Evolutionary conservation across 2,797 vertebrate genomes (phyloP), one percentile per base, ranked within the genome.

Genomic region (Chanos chanos): DNA sequence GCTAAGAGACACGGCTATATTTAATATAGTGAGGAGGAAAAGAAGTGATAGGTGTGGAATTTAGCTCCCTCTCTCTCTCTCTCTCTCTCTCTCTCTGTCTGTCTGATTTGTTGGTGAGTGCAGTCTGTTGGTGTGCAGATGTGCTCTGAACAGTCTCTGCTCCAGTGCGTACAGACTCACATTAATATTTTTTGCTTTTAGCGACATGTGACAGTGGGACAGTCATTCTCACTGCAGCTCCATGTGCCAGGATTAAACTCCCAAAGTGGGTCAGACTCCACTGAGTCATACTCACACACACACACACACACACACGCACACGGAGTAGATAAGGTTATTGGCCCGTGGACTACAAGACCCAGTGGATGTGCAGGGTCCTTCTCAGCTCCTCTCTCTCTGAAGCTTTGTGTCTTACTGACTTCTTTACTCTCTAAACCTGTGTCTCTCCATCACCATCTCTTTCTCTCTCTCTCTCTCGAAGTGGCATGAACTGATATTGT

Each of bases 211-310:
- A 62, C 18, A 18, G 6, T 58, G 31, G 40, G 25, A 27, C 30
- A 7, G 31, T 63, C 58, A 62, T 58, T 65, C 41, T 62, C 52
- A 48, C 57, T 4, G 70, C 28, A 51, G 27, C 40, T 34, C 18
- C 28, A 65, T 61, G 47, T 61, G 37, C 61, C 65, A 74, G 81
- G 83, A 86, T 89, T 87, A 87, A 50, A 64, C 68, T 50, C 51
- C 47, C 60, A 77, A 89, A 86, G 75, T 88, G 85, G 86, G 87
- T 89, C 86, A 87, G 71, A 15, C 48, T 64, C 53, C 28, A 73
- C 74, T 55, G 24, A 66, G 79, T 71, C 39, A 53, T 44, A 65
- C 47, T 45, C 33, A 36, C 43, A 43, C 33, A 13, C 39, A 34
- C 43, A 53, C 37, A 40, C n/a, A 47, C 31, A 47, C 10, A 50